These are phyloP conservation scores for Coranthus polyacanthus DNA, from an alignment of 2,797 vertebrate species.

Conservation along the genomic window DNA sequence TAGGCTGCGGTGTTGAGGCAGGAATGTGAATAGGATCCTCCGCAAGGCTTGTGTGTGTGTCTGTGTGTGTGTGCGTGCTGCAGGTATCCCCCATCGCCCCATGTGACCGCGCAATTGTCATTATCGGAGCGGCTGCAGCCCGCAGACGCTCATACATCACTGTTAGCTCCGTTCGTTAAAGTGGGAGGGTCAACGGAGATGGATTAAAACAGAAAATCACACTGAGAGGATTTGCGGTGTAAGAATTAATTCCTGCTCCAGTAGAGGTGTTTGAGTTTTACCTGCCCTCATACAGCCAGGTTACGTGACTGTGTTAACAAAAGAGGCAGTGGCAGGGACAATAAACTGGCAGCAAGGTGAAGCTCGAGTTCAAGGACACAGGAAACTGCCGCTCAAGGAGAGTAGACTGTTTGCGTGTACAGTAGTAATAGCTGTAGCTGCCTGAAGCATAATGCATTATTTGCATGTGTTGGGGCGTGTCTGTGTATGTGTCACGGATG, in stretches of 20 bases:
- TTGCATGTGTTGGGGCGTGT: slow-evolving; percentile 3
- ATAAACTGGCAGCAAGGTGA: not conserved
- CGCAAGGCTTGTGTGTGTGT: not conserved
- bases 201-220: slow-evolving; percentile 51
- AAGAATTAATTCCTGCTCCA: slow-evolving; percentile 31
- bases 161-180: slow-evolving; percentile 17
- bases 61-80: not conserved
- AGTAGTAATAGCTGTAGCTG: not conserved
- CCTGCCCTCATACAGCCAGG: not conserved
- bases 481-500: slow-evolving; percentile 14
- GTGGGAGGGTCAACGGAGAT: slow-evolving; percentile 28
- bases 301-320: slow-evolving; percentile 42
- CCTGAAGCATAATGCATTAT: slow-evolving; percentile 10
- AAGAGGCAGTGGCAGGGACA: slow-evolving; percentile 7
- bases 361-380: slow-evolving; percentile 22
- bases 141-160: slow-evolving; percentile 51
- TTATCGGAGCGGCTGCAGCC: slow-evolving; percentile 22
- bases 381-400: slow-evolving; percentile 17
- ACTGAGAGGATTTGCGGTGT: slow-evolving; percentile 21
- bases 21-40: slow-evolving; percentile 9
- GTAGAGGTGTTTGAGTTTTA: slow-evolving; percentile 13
- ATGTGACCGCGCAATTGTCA: slow-evolving; percentile 32
- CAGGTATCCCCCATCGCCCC: not conserved
- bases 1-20: not conserved
- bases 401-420: slow-evolving; percentile 8